Conservation (phyloP, 37 sponge, comb jelly and placozoan species). For the Tethya wilhelma region DNA sequence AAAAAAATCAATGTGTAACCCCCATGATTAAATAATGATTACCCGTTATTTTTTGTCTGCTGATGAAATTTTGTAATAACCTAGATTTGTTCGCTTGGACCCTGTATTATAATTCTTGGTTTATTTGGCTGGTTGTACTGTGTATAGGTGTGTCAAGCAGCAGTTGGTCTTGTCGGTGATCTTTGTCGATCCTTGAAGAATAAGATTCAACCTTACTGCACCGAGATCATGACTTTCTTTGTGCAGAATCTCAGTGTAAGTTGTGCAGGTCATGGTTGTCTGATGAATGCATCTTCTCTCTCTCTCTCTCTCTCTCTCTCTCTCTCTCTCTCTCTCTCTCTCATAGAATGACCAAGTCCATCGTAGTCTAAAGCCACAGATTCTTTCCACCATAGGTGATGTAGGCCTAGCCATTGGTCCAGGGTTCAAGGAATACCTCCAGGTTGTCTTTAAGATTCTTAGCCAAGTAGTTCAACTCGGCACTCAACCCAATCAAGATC, state of each 20-base stretch:
- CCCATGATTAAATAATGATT: too few relatives aligned
- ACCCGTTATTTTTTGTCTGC: too few relatives aligned
- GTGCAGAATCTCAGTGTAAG: conserved; percentile 70
- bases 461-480: conserved; percentile 80
- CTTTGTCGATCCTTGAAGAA: conserved; percentile 77
- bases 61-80: too few relatives aligned
- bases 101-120: too few relatives aligned
- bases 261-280: too few relatives aligned
- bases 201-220: conserved; percentile 54
- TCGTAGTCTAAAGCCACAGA: conserved; percentile 87
- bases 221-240: conserved; percentile 78
- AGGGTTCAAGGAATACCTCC: conserved; percentile 68
- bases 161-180: conserved; percentile 98
- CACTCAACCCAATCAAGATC: too few relatives aligned
- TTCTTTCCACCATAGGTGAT: conserved; percentile 93
- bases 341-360: conserved; percentile 76
- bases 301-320: too few relatives aligned
- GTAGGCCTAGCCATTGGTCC: conserved; percentile 93
- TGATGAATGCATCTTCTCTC: too few relatives aligned
- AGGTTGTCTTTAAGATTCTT: conserved; percentile 76
- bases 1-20: too few relatives aligned
- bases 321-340: too few relatives aligned
- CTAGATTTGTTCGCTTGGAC: too few relatives aligned
- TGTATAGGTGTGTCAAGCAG: conserved; percentile 89
- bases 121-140: too few relatives aligned